phyloP scores from a whole-genome alignment of 2,113 vertebrate genomes.

The Semicossyphus pulcher region DNA sequence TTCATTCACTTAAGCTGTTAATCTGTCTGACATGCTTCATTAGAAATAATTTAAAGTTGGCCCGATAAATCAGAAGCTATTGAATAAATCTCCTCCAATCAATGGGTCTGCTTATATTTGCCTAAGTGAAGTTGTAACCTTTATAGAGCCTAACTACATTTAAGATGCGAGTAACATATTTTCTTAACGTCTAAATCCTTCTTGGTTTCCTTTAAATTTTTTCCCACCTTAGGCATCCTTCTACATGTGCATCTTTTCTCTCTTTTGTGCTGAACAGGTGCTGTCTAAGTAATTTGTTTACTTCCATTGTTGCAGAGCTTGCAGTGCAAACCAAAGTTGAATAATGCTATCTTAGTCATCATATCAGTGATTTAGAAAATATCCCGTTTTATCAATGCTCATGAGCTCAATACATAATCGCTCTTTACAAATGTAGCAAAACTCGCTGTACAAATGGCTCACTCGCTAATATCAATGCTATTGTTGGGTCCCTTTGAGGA shows the following conservation, averaged over 20 bases:
- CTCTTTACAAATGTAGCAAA: background rate
- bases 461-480: background rate
- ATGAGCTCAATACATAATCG: background rate
- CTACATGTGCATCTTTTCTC: background rate
- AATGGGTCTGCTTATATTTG: background rate
- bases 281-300: background rate
- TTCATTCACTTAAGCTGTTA: conserved; percentile 15
- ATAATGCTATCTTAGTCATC: background rate
- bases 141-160: background rate
- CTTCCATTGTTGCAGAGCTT: background rate
- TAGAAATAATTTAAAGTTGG: background rate
- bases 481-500: background rate
- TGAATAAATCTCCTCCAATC: background rate
- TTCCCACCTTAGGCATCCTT: background rate
- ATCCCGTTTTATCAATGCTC: background rate
- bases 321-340: background rate
- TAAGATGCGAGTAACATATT: background rate
- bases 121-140: background rate
- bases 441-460: background rate
- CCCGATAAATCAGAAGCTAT: background rate
- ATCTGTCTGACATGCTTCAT: background rate
- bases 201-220: background rate
- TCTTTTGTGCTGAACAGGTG: background rate
- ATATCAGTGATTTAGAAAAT: background rate
- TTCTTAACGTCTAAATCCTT: background rate